These are phyloP conservation scores for Enteromius afrohamiltoni DNA, from an alignment of 2,797 vertebrate species.

Conservation along the genomic window DNA sequence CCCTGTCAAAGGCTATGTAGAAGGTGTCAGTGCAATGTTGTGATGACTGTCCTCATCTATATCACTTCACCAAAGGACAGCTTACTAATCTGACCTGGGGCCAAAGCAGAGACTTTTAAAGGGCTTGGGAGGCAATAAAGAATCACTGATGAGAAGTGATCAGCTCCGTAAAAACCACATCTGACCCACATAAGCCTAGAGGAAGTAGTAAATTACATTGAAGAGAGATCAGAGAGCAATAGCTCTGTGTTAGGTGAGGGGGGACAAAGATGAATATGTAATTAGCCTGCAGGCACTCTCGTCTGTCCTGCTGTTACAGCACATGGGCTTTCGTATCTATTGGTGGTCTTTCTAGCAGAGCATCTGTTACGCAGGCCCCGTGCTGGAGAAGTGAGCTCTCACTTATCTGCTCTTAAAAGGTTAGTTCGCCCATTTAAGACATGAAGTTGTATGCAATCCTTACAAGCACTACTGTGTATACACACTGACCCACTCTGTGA, in stretches of 20 bases:
- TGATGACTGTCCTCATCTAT: slow-evolving; percentile 67
- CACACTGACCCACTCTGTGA: too few relatives aligned
- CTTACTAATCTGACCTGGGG: slow-evolving; percentile 63
- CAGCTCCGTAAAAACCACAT: slow-evolving; percentile 2
- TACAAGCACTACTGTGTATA: too few relatives aligned
- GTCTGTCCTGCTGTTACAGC: slow-evolving; percentile 44
- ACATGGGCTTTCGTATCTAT: slow-evolving; percentile 41
- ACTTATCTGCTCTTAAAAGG: too few relatives aligned
- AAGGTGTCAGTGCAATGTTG: slow-evolving; percentile 65
- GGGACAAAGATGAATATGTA: slow-evolving; percentile 49
- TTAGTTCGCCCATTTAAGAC: too few relatives aligned
- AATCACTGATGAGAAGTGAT: slow-evolving; percentile 32
- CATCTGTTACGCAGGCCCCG: slow-evolving; percentile 62
- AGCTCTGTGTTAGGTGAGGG: slow-evolving; percentile 26
- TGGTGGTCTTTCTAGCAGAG: slow-evolving; percentile 51
- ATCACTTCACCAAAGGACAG: slow-evolving; percentile 61
- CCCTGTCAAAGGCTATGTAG: slow-evolving; percentile 61
- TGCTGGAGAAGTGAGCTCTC: slow-evolving; percentile 58
- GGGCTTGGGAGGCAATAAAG: slow-evolving; percentile 44
- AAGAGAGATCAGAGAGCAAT: slow-evolving; percentile 21
- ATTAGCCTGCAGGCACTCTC: slow-evolving; percentile 41
- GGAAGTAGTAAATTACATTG: neutral
- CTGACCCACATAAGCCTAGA: neutral
- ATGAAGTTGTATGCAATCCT: too few relatives aligned
- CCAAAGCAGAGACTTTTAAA: slow-evolving; percentile 62